phyloP scores from a whole-genome alignment of 2,113 vertebrate species.

The human (Homo sapiens) region DNA sequence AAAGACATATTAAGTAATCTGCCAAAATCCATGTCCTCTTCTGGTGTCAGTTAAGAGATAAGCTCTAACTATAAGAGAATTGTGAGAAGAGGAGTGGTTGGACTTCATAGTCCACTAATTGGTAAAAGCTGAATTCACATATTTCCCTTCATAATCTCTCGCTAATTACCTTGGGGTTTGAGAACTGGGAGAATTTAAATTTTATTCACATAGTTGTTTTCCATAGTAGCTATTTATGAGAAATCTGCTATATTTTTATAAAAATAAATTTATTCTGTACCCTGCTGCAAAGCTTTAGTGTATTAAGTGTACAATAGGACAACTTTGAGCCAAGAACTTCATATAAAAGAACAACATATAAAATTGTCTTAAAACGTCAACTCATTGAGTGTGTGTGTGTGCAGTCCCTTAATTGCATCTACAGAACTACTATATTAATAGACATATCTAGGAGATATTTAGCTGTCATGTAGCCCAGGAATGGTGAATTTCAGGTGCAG shows the following conservation, averaged over 20 bases:
- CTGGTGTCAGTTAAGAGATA: background rate
- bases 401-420: background rate
- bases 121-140: background rate
- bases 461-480: background rate
- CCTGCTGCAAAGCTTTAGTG: background rate
- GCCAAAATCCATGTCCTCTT: background rate
- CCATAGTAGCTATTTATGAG: background rate
- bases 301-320: background rate
- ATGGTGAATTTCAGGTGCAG: background rate
- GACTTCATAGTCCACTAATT: background rate
- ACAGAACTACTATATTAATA: background rate
- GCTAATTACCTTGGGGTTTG: background rate
- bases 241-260: background rate
- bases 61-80: constrained; percentile 17
- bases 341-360: background rate
- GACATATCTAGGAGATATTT: background rate
- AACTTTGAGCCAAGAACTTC: background rate
- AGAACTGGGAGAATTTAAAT: background rate
- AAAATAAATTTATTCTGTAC: constrained; percentile 25
- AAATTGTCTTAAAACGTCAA: background rate
- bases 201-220: background rate
- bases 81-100: background rate
- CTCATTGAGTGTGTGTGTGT: background rate
- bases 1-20: constrained; percentile 16
- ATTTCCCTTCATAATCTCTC: background rate